Evolutionary conservation across 2,113 vertebrate species (phyloP).

Genomic region (Phyllostomus discolor): DNA sequence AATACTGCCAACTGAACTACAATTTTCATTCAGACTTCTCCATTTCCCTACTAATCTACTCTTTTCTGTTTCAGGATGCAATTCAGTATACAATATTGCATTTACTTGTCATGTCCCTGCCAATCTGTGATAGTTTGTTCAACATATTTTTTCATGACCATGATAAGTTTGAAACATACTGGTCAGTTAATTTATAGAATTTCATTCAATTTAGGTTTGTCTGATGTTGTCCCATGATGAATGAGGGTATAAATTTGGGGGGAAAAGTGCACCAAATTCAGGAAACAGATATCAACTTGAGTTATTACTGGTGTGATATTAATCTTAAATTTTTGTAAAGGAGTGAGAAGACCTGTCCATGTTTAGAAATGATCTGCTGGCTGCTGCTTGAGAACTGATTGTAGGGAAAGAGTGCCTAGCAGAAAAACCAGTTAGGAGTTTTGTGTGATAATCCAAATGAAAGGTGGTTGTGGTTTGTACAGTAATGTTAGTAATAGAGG

Average conservation of each 20-base stretch:
- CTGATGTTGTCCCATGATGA: neutral
- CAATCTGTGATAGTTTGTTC: neutral
- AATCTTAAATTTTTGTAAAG: neutral
- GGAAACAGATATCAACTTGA: neutral
- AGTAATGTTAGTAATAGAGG: neutral
- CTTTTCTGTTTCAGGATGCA: neutral
- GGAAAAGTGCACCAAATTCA: neutral
- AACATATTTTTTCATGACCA: neutral
- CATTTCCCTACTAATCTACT: fast-evolving
- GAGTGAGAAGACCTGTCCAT: neutral
- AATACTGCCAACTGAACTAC: neutral
- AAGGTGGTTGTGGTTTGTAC: neutral
- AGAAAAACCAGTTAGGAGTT: neutral
- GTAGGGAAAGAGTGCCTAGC: neutral
- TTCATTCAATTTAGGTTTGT: neutral
- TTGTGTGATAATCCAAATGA: neutral
- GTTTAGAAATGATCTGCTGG: neutral
- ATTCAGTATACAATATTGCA: neutral
- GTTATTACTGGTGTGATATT: neutral
- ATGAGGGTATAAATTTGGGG: neutral
- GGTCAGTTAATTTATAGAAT: neutral
- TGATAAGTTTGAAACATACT: neutral
- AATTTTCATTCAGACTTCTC: neutral
- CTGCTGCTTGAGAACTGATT: neutral
- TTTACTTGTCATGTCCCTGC: neutral